Conservation (phyloP, 2,797 vertebrate species). For the Girardinus metallicus region DNA sequence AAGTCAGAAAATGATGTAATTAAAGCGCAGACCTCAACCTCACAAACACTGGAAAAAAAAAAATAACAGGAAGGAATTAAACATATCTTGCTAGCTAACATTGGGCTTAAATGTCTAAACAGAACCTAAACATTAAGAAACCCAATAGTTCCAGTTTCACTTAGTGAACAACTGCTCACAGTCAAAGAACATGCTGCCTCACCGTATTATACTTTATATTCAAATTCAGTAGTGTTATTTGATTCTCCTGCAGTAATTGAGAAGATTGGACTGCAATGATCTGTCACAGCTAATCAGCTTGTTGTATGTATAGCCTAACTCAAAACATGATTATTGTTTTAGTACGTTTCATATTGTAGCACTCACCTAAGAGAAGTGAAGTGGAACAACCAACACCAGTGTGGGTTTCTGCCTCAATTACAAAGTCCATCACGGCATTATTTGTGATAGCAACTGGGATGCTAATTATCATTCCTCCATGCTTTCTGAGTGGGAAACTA, state of each 20-base stretch:
- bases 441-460: constrained; percentile 1
- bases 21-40: not conserved
- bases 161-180: not conserved
- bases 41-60: not conserved
- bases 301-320: not conserved
- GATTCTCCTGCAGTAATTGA: not conserved
- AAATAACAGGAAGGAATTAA: not conserved
- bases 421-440: not conserved
- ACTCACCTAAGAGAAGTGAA: not conserved
- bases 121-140: not conserved
- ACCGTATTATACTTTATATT: not conserved
- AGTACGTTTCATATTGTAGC: not conserved
- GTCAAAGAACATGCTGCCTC: not conserved
- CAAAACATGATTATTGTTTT: constrained; percentile 3
- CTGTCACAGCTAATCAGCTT: not conserved
- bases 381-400: not conserved
- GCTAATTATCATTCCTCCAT: constrained; percentile 5
- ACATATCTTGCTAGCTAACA: not conserved
- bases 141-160: not conserved
- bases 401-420: not conserved
- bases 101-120: not conserved
- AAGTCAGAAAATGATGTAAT: not conserved
- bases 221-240: not conserved
- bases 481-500: constrained; percentile 4
- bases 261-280: not conserved